Conservation (phyloP, 2,113 vertebrate species). For the Cavia porcellus region DNA sequence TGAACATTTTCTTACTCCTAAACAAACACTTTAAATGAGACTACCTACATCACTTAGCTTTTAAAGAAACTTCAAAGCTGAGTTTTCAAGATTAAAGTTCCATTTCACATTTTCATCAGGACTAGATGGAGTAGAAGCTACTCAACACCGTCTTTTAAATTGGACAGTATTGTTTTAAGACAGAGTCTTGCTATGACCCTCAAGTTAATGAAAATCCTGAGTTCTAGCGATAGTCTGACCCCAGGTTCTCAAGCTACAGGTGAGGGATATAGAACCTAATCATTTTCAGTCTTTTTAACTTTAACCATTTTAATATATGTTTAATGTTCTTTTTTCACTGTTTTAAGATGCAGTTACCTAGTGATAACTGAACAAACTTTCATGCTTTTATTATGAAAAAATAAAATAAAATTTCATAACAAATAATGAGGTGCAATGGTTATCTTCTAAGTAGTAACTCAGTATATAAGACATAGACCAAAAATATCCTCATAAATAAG, state of each 20-base stretch:
- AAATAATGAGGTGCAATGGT: background rate
- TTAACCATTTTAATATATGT: background rate
- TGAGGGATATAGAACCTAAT: background rate
- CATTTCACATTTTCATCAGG: background rate
- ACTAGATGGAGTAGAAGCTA: background rate
- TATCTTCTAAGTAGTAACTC: background rate
- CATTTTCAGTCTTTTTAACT: background rate
- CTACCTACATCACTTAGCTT: background rate
- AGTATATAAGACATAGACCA: background rate
- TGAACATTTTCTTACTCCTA: background rate
- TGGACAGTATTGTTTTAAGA: background rate
- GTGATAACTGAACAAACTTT: background rate
- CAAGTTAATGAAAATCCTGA: background rate
- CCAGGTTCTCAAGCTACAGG: background rate
- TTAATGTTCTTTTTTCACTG: background rate
- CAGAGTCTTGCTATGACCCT: background rate
- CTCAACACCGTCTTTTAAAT: background rate
- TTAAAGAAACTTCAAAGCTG: background rate
- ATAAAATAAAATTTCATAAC: background rate
- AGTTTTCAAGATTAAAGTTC: background rate
- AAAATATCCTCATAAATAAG: background rate
- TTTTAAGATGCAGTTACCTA: background rate
- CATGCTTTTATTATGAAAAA: background rate
- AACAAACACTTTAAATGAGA: background rate
- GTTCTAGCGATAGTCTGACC: no score